Base-by-base conservation (phyloP, 2,797 vertebrate genomes). In the Oceanodroma leucorhoa region DNA sequence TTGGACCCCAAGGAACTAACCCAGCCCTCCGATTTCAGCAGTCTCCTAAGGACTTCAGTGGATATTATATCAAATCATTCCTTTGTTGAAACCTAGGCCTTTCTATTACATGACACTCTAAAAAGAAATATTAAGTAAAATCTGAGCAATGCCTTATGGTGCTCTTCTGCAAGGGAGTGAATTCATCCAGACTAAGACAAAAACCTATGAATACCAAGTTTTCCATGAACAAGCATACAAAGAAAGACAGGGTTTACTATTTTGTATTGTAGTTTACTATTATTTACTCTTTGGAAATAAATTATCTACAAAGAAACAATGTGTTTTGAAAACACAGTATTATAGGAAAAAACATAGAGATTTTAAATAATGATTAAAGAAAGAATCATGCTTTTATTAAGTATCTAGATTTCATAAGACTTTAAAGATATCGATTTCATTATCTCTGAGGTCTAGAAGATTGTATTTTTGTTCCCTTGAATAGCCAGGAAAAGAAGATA, bases 401-500 rank as follows among this genome's bases (percentile, higher is more conserved):
- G 73, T 89, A 93, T 83, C 60, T 95, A 89, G 62, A 87, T 93
- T 97, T 97, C 77, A 80, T 91, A 96, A 90, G 91, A 94, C 48
- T 91, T 80, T 94, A 93, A 92, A 92, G 11, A 87, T 77, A 96
- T 91, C 14, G 12, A 67, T 95, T 96, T 96, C 76, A 66, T 91
- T 83, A 83, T 94, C 41, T 94, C 83, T 96, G 50, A 88, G 60
- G 84, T 85, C 70, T 70, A 64, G 64, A 91, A 93, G 64, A 88
- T 81, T 90, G 69, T 67, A 61, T 62, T 95, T 96, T 95, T 97
- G 78, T 95, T 87, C 34, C 62, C 96, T 97, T 97, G 94, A 97
- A 96, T 96, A 96, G 73, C 87, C 62, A 87, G 90, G 92, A 97
- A 97, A 97, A 97, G 95, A 98, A 97, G 94, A 97, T 93, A 98